Base-by-base conservation (phyloP, 2,888 invertebrate species). In the Liposcelis brunnea region DNA sequence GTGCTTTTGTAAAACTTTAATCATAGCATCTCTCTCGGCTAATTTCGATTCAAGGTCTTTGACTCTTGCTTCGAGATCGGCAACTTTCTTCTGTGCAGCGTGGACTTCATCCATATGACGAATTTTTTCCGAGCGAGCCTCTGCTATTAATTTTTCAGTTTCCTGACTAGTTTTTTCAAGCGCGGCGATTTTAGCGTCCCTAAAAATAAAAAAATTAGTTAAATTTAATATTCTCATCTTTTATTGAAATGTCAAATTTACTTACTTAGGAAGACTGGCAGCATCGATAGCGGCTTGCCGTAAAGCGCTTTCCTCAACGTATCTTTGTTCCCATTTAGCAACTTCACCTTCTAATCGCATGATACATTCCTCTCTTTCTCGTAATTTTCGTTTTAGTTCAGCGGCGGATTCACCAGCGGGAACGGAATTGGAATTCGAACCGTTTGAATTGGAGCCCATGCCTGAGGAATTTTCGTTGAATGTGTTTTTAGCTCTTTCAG, bases 101-200 rank as follows among this genome's bases (percentile, higher is more conserved):
- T 87, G 85, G 19, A 86, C 73, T 58, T 87, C 86, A 59, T 87
- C 87, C 81, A 89, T 83, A 58, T 87, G 86, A 43, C 81, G 74
- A 56, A 87, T 78, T 61, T 86, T 85, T 58, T 89, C 87, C 49
- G 75, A 79, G 52, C 86, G 72, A 5, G 85, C 86, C 61, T 87
- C 86, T 0, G 85, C 82, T 62, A 87, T 85, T 44, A 86, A 65
- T 53, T 82, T 78, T 59, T 86, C 87, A 2, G 82, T 80, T 58
- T 87, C 85, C 52, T 82, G 80, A 48, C 80, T 83, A 2, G 80
- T 81, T 60, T 80, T 82, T 61, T 85, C 83, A 49, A 86, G 62
- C 7, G 84, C 84, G 43, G 85, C 84, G 55, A 85, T 83, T 61
- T 84, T 83, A 0, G 82, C 83, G 62, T 86, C 84, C 59, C 83